A percentile compares a stretch with the other conserved stretches of the same genome.
Evolutionary conservation across 1,140 invertebrate species (phyloP).

Genomic region (Atta colombica): DNA sequence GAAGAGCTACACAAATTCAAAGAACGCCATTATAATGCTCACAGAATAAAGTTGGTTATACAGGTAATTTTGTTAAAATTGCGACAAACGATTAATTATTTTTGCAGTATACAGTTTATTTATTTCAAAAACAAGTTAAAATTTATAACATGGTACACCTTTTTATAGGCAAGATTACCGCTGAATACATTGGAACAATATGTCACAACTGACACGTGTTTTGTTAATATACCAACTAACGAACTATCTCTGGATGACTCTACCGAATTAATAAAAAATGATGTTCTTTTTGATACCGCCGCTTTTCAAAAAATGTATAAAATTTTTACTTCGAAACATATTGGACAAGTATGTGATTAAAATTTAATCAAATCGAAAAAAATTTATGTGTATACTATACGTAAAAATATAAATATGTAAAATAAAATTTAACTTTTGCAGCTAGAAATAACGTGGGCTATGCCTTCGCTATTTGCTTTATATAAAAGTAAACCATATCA

Average conservation of each 20-base stretch:
- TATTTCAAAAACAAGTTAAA: too few species aligned
- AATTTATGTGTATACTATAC: background rate
- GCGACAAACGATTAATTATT: background rate
- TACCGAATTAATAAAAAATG: slow-evolving; percentile 82
- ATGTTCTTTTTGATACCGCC: slow-evolving; percentile 88
- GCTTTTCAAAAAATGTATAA: slow-evolving; percentile 92
- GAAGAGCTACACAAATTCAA: slow-evolving; percentile 92
- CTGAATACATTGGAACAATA: slow-evolving; percentile 91
- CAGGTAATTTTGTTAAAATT: slow-evolving; percentile 85
- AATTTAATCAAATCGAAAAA: too few species aligned
- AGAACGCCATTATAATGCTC: slow-evolving; percentile 94
- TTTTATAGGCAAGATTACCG: slow-evolving; percentile 90
- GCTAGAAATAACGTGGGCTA: slow-evolving; percentile 93
- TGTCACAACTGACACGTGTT: slow-evolving; percentile 87
- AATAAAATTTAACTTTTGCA: slow-evolving; percentile 75
- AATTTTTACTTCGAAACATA: slow-evolving; percentile 90
- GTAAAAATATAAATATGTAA: background rate
- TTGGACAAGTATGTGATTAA: slow-evolving; percentile 87
- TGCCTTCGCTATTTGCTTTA: slow-evolving; percentile 91
- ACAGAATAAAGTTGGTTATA: slow-evolving; percentile 95
- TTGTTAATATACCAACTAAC: slow-evolving; percentile 90
- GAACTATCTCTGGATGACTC: slow-evolving; percentile 88
- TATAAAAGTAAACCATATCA: slow-evolving; percentile 93
- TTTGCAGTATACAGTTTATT: background rate
- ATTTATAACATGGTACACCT: background rate